Conservation (phyloP, 2,797 vertebrate genomes). For the Lagocephalus sceleratus region DNA sequence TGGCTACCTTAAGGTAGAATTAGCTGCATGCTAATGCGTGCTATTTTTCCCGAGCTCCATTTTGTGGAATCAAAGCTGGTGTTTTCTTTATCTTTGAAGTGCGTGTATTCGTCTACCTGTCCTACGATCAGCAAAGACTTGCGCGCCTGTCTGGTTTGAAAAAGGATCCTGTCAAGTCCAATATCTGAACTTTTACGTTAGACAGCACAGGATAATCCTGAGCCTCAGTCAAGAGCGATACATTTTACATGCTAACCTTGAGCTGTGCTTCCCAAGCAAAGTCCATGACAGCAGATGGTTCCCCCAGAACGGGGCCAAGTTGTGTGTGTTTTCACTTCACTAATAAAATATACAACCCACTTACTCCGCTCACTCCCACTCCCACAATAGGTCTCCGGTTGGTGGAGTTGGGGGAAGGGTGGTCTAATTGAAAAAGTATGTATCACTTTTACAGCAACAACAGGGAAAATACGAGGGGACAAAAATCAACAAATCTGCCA, state of each 20-base stretch:
- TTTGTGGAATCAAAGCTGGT: slow-evolving; percentile 18
- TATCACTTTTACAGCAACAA: slow-evolving; percentile 77
- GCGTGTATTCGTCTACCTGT: slow-evolving; percentile 20
- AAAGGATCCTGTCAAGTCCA: slow-evolving; percentile 25
- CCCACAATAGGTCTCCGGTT: slow-evolving; percentile 55
- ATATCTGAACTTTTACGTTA: slow-evolving; percentile 29
- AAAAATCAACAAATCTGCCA: slow-evolving; percentile 77
- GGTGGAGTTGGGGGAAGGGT: slow-evolving; percentile 18
- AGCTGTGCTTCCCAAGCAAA: slow-evolving; percentile 49
- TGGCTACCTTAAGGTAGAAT: slow-evolving; percentile 27
- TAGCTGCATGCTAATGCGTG: slow-evolving; percentile 33
- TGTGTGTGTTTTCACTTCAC: slow-evolving; percentile 75
- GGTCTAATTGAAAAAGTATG: slow-evolving; percentile 76
- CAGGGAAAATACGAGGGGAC: slow-evolving; percentile 72
- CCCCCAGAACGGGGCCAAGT: slow-evolving; percentile 59
- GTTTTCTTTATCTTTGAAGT: slow-evolving; percentile 27
- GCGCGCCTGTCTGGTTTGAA: slow-evolving; percentile 29
- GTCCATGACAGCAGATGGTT: slow-evolving; percentile 66
- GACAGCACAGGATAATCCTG: slow-evolving; percentile 38
- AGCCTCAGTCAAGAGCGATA: slow-evolving; percentile 28
- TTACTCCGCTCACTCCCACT: slow-evolving; percentile 66
- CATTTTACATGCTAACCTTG: slow-evolving; percentile 53
- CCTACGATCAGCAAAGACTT: slow-evolving; percentile 24
- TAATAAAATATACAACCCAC: slow-evolving; percentile 79
- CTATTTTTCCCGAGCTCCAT: slow-evolving; percentile 24